phyloP scores from a whole-genome alignment of 2,888 invertebrate species.

The Morpho deidamia region DNA sequence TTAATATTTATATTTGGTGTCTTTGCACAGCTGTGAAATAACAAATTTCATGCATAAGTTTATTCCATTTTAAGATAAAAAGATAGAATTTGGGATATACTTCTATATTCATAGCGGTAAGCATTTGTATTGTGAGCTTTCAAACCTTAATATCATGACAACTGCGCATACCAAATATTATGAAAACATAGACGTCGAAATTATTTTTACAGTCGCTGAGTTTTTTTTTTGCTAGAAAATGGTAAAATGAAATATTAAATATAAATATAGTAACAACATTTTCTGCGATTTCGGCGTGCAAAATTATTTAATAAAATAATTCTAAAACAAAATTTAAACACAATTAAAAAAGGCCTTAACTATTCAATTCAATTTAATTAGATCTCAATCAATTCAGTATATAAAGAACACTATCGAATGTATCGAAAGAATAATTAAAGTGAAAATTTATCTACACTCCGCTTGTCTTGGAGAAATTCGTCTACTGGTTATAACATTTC shows the following conservation, averaged over 20 bases:
- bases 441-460: too few relatives aligned
- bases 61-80: conserved; percentile 13
- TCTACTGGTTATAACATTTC: too few relatives aligned
- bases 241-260: background rate
- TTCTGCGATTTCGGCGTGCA: too few relatives aligned
- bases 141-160: conserved; percentile 29
- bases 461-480: too few relatives aligned
- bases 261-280: too few relatives aligned
- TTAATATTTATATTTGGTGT: background rate
- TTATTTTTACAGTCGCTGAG: background rate
- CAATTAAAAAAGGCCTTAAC: too few relatives aligned
- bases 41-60: background rate
- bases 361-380: too few relatives aligned
- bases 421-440: too few relatives aligned
- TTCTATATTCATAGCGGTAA: conserved; percentile 17
- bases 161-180: conserved; percentile 14
- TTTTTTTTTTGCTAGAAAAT: background rate
- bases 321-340: too few relatives aligned
- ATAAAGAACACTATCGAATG: too few relatives aligned
- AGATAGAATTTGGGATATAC: conserved; percentile 7
- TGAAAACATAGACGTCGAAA: conserved; percentile 8
- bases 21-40: conserved; percentile 7
- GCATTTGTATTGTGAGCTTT: conserved; percentile 21
- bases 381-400: too few relatives aligned
- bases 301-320: too few relatives aligned